phyloP scores from a whole-genome alignment of 2,888 invertebrate genomes.

The Zaprionus bogoriensis region DNA sequence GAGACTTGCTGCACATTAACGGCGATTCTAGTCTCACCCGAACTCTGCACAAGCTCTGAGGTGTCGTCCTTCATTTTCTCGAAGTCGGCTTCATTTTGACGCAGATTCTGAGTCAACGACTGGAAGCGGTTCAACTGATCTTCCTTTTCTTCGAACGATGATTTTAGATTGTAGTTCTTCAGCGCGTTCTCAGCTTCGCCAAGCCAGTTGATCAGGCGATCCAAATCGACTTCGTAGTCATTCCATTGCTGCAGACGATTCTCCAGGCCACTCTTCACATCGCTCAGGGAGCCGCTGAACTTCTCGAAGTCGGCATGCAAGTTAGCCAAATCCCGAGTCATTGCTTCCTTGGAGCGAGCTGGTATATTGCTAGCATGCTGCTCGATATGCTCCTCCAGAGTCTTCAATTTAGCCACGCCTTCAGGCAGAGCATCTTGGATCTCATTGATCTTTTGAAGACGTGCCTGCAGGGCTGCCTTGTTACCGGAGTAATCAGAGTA shows the following conservation, averaged over 20 bases:
- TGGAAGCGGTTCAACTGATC: constrained; percentile 95
- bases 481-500: constrained; percentile 94
- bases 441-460: constrained; percentile 91
- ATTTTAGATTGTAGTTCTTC: constrained; percentile 92
- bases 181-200: constrained; percentile 92
- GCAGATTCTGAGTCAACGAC: constrained; percentile 90
- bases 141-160: constrained; percentile 94
- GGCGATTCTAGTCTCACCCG: constrained; percentile 93
- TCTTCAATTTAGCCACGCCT: constrained; percentile 90
- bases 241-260: constrained; percentile 95
- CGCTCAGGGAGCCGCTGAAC: constrained; percentile 89
- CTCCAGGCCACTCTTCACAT: constrained; percentile 91
- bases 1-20: constrained; percentile 95
- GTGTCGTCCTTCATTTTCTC: constrained; percentile 94
- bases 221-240: constrained; percentile 93
- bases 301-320: constrained; percentile 93
- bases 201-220: constrained; percentile 92
- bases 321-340: constrained; percentile 91
- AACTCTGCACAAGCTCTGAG: constrained; percentile 91
- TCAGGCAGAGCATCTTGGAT: constrained; percentile 90
- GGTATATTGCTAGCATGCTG: constrained; percentile 88
- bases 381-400: constrained; percentile 89
- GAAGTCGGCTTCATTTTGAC: constrained; percentile 93
- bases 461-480: constrained; percentile 91
- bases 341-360: constrained; percentile 91